Evolutionary conservation across 2,113 vertebrate species (phyloP).

Genomic region (Pteruthius melanotis): DNA sequence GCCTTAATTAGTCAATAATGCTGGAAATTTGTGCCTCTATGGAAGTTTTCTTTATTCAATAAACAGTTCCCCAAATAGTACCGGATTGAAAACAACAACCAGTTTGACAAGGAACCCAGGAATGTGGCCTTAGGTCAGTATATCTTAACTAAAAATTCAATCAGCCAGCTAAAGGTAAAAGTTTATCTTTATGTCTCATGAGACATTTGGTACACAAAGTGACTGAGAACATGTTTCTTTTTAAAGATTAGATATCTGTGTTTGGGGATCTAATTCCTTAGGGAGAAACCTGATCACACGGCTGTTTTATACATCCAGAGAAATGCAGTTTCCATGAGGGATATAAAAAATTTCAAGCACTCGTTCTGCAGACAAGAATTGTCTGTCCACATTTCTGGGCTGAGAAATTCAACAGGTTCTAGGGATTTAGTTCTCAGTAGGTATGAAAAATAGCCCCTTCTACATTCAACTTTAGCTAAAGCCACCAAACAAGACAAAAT

Average conservation of each 20-base stretch:
- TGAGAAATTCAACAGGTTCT: background rate
- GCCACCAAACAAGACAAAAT: background rate
- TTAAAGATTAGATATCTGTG: background rate
- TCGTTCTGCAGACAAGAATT: background rate
- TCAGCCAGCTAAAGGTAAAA: background rate
- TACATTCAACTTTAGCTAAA: background rate
- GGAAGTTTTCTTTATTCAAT: conserved; percentile 45
- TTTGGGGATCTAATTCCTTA: background rate
- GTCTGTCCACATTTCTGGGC: background rate
- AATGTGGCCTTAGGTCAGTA: background rate
- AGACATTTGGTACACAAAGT: background rate
- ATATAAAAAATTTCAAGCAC: background rate
- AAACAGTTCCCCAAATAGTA: background rate
- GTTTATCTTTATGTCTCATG: conserved; percentile 16
- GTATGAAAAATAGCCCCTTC: background rate
- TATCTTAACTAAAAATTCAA: conserved; percentile 39
- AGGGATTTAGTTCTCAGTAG: background rate
- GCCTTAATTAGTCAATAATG: conserved; percentile 59
- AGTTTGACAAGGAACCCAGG: background rate
- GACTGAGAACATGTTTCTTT: background rate
- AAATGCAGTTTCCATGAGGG: background rate
- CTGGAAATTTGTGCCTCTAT: conserved; percentile 34
- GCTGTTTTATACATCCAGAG: background rate
- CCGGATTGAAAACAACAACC: background rate
- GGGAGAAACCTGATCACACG: background rate